Conservation (phyloP, 2,888 invertebrate genomes). For the Cacoxenus indagator region DNA sequence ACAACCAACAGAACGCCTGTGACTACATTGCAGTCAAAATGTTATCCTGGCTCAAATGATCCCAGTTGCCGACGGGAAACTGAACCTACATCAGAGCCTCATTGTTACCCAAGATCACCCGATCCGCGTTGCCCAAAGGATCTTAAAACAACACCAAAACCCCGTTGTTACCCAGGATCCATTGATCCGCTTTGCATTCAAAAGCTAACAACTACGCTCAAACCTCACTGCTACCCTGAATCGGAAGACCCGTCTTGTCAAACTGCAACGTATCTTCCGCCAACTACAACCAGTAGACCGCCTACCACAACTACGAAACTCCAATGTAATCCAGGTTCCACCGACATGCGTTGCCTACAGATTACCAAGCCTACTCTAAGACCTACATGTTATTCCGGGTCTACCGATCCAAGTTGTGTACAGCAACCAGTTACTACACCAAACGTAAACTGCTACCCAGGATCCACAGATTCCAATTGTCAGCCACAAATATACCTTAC, state of each 20-base stretch:
- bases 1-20: constrained; percentile 24
- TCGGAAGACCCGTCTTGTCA: constrained; percentile 26
- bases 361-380: neutral
- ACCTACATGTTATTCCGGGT: constrained; percentile 59
- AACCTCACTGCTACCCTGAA: constrained; percentile 39
- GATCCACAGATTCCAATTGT: constrained; percentile 28
- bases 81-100: constrained; percentile 42
- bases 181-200: constrained; percentile 61
- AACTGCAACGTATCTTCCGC: neutral
- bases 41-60: constrained; percentile 67
- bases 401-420: constrained; percentile 51
- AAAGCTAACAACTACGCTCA: constrained; percentile 27
- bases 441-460: constrained; percentile 29
- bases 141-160: neutral
- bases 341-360: neutral
- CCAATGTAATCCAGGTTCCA: constrained; percentile 31
- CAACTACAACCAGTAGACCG: neutral
- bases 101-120: constrained; percentile 30
- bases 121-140: neutral
- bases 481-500: constrained; percentile 36
- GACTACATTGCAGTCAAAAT: constrained; percentile 30
- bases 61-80: constrained; percentile 51
- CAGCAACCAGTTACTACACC: neutral
- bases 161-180: constrained; percentile 64
- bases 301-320: neutral